These are phyloP conservation scores for Harpagifer antarcticus DNA, from an alignment of 2,797 vertebrate species.

Conservation along the genomic window DNA sequence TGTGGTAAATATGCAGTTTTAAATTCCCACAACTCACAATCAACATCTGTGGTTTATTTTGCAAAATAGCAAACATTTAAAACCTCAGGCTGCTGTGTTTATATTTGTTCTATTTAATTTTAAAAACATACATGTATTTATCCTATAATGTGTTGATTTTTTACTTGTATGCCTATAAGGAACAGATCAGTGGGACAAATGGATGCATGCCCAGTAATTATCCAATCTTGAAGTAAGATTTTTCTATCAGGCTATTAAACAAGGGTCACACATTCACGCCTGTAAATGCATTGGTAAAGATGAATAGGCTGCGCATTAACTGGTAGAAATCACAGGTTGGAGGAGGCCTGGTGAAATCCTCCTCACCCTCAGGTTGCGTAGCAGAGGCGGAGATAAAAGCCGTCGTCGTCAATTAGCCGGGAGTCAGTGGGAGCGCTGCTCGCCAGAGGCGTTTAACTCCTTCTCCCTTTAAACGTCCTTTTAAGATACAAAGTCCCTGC, in stretches of 20 bases:
- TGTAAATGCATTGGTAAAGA: slow-evolving; percentile 37
- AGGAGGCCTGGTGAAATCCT: slow-evolving; percentile 55
- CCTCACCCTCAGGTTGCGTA: slow-evolving; percentile 72
- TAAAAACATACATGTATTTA: slow-evolving; percentile 1
- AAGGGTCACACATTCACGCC: slow-evolving; percentile 59
- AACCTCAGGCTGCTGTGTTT: not conserved
- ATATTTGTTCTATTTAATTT: slow-evolving; percentile 9
- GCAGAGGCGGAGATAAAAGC: slow-evolving; percentile 80
- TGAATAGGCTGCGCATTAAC: slow-evolving; percentile 50
- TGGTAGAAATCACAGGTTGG: slow-evolving; percentile 67
- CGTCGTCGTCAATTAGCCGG: slow-evolving; percentile 81
- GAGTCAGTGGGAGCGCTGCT: slow-evolving; percentile 79
- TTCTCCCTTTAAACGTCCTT: slow-evolving; percentile 84
- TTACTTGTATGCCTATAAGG: slow-evolving; percentile 31
- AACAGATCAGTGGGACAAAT: slow-evolving; percentile 20
- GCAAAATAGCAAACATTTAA: not conserved
- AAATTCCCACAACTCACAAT: slow-evolving; percentile 28
- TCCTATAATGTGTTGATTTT: slow-evolving; percentile 25
- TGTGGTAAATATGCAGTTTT: slow-evolving; percentile 28
- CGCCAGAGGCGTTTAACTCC: slow-evolving; percentile 83
- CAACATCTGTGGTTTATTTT: slow-evolving; percentile 17
- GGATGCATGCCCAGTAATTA: slow-evolving; percentile 42
- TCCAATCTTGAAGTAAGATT: slow-evolving; percentile 45
- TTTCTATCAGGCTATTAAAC: slow-evolving; percentile 59
- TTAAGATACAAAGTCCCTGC: slow-evolving; percentile 83